A percentile compares a stretch with the other conserved stretches of the same genome.
These are phyloP conservation scores for Girardinus metallicus DNA, from an alignment of 2,797 vertebrate genomes.

Conservation along the genomic window DNA sequence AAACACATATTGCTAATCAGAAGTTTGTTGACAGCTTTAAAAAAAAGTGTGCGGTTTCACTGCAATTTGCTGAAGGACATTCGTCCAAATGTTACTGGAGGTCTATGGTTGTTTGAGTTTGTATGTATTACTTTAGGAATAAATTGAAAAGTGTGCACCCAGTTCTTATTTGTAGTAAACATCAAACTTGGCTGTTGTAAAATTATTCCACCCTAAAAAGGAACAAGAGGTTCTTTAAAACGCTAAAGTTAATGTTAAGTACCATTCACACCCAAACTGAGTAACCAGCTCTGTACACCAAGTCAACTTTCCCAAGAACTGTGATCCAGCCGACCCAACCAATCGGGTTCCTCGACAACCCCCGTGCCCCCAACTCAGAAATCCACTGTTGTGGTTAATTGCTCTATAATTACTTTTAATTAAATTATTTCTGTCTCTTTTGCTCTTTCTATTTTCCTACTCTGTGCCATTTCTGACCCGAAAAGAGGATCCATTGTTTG, in stretches of 20 bases:
- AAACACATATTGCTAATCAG: not conserved
- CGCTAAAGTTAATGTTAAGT: not conserved
- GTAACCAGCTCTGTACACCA: not conserved
- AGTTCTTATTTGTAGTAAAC: not conserved
- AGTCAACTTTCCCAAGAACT: slow-evolving; percentile 4
- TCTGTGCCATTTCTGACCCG: slow-evolving; percentile 35
- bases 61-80: not conserved
- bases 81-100: not conserved
- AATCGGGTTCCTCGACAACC: slow-evolving; percentile 34
- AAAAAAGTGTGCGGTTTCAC: not conserved
- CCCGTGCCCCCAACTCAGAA: slow-evolving; percentile 35
- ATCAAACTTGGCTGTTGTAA: not conserved
- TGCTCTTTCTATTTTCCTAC: slow-evolving; percentile 35
- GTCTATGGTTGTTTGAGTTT: not conserved
- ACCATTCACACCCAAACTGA: not conserved
- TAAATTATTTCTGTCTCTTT: slow-evolving; percentile 76
- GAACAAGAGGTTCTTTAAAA: not conserved
- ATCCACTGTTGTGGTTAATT: slow-evolving; percentile 76
- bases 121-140: not conserved
- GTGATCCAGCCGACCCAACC: slow-evolving; percentile 14
- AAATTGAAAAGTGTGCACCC: not conserved
- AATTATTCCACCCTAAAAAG: not conserved
- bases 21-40: not conserved
- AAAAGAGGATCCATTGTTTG: slow-evolving; percentile 61
- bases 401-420: slow-evolving; percentile 79